Base-by-base conservation (phyloP, 2,113 vertebrate species). In the Gadus macrocephalus region DNA sequence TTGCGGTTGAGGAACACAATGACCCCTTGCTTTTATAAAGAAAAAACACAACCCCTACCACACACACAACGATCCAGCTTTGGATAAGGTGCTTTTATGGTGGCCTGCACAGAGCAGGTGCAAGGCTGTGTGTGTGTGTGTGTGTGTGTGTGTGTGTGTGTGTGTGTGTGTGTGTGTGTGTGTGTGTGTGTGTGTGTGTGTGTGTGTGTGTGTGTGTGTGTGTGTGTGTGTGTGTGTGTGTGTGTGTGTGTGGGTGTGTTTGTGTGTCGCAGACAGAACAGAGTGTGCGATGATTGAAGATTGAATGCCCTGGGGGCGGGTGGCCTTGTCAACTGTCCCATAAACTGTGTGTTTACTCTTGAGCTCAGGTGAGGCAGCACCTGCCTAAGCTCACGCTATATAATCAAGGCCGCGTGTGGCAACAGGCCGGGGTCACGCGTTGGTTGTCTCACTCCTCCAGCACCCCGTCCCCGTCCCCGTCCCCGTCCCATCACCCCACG, bases 321-420 rank as follows among this genome's bases (percentile, higher is more conserved):
- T 14, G 42, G 69, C 79, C 74, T 63, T 74, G 35, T 62, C n/a
- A 82, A 83, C 85, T 38, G 79, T 72, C 78, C n/a, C n/a, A 16
- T 58, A 58, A 73, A 82, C 31, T 62, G 71, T 80, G 62, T 74
- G 85, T 91, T 90, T 91, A 81, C 83, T 64, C 77, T 85, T 74
- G 61, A 74, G 80, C 84, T 88, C 76, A 90, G 90, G 90, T 92
- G 86, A 88, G 80, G 84, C 83, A 82, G 84, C 89, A 90, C 88
- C 92, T 92, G 93, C 89, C 80, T 3, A 66, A 68, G 81, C 63
- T 69, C 82, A 78, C 67, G 72, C 74, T 62, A 65, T 73, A 85
- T 89, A 78, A 86, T 85, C 78, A 79, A 1, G 15, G 84, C 83
- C 91, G 88, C 90, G 86, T 87, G 91, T 85, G 88, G 62, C 58